These are phyloP conservation scores for Cheilosia pagana DNA, from an alignment of 2,888 invertebrate species.

Conservation along the genomic window DNA sequence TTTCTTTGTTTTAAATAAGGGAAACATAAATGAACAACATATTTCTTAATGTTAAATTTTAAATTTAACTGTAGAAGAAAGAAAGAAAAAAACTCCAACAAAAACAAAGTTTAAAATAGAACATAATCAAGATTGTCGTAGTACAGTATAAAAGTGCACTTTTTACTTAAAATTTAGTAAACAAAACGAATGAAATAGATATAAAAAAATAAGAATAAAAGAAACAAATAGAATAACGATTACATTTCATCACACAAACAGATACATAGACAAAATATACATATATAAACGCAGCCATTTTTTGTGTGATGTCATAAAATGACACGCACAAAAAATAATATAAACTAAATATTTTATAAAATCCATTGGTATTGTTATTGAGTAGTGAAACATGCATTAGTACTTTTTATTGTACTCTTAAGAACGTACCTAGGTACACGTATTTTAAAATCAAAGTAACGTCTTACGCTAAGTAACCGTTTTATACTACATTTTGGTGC, in stretches of 20 bases:
- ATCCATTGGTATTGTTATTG: conserved; percentile 37
- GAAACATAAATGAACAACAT: background rate
- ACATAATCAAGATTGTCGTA: conserved; percentile 58
- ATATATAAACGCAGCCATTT: conserved; percentile 2
- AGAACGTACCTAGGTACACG: background rate
- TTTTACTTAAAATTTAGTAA: conserved; percentile 59
- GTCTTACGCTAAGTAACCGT: conserved; percentile 7
- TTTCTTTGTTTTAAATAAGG: background rate
- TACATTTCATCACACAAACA: conserved; percentile 18
- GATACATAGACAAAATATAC: conserved; percentile 16
- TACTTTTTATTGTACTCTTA: conserved; percentile 21
- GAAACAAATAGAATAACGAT: conserved; percentile 30
- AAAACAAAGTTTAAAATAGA: conserved; percentile 43
- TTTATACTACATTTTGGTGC: conserved; percentile 21
- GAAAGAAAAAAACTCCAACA: conserved; percentile 11
- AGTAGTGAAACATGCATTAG: conserved; percentile 25
- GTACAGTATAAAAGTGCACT: conserved; percentile 70
- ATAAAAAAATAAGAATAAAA: background rate
- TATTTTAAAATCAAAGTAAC: conserved; percentile 14
- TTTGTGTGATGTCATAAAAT: conserved; percentile 5
- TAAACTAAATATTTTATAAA: conserved; percentile 26
- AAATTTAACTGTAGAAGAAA: conserved; percentile 14
- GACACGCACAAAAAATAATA: background rate
- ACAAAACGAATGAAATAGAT: conserved; percentile 37
- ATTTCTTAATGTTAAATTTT: background rate